phyloP scores from a whole-genome alignment of 2,888 invertebrate species.

The Nycteola revayana region DNA sequence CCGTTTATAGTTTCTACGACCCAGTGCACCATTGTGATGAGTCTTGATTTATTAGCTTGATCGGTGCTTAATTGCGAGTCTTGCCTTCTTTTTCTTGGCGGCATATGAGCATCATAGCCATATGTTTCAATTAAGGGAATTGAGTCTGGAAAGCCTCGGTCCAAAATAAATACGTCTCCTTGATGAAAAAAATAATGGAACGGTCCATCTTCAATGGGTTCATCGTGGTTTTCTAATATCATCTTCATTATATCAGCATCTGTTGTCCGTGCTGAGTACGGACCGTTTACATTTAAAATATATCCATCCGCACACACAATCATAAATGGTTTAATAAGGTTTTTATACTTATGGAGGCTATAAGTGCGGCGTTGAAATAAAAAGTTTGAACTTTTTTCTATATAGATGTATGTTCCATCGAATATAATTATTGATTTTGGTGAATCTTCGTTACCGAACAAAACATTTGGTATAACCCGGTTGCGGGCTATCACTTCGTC shows the following conservation, averaged over 20 bases:
- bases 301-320: slow-evolving; percentile 4
- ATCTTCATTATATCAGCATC: slow-evolving; percentile 5
- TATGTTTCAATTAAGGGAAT: not conserved
- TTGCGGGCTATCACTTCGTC: slow-evolving; percentile 5
- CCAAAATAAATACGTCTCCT: slow-evolving; percentile 5
- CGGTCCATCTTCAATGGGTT: not conserved
- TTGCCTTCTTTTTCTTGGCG: not conserved
- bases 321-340: too few species aligned
- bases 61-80: not conserved
- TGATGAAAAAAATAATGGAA: slow-evolving; percentile 3
- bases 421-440: slow-evolving; percentile 12
- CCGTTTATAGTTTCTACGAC: slow-evolving; percentile 4
- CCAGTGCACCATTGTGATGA: not conserved
- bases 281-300: slow-evolving; percentile 1
- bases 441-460: slow-evolving; percentile 1
- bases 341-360: slow-evolving; percentile 8
- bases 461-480: not conserved
- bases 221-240: slow-evolving; percentile 1
- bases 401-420: slow-evolving; percentile 8
- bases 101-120: slow-evolving; percentile 1
- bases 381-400: too few species aligned
- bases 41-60: not conserved
- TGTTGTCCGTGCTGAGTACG: slow-evolving; percentile 4
- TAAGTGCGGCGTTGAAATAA: slow-evolving; percentile 22
- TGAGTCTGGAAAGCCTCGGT: slow-evolving; percentile 1